Conservation (phyloP, 2,113 vertebrate species). For the Pseudorasbora parva region DNA sequence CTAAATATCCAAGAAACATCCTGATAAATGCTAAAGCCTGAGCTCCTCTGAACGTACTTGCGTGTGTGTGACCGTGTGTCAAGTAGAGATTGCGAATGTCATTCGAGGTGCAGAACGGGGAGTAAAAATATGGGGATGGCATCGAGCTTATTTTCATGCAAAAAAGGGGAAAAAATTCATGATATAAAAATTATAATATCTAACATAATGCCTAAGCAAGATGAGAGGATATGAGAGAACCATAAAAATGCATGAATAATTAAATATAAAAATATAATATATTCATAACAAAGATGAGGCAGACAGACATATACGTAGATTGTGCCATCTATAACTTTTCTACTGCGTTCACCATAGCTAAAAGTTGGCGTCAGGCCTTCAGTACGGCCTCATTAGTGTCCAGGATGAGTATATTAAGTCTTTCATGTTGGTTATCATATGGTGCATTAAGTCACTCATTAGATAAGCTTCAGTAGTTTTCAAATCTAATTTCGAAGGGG, state of each 20-base stretch:
- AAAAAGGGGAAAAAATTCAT: not conserved
- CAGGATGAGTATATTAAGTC: slow-evolving; percentile 69
- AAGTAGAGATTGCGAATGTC: slow-evolving; percentile 47
- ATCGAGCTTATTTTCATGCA: slow-evolving; percentile 15
- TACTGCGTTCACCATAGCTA: not conserved
- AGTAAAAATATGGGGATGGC: too few relatives aligned
- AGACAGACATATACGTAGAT: not conserved
- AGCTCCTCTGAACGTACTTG: slow-evolving; percentile 60
- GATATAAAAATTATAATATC: not conserved
- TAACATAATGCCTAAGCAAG: not conserved
- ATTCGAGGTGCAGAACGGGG: slow-evolving; percentile 42
- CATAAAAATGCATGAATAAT: not conserved
- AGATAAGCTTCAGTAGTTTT: slow-evolving; percentile 68
- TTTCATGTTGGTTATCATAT: slow-evolving; percentile 72
- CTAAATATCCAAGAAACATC: slow-evolving; percentile 59
- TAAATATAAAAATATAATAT: not conserved
- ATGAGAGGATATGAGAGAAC: not conserved
- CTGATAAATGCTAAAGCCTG: slow-evolving; percentile 53
- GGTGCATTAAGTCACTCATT: slow-evolving; percentile 69
- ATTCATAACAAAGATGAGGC: not conserved
- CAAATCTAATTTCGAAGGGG: slow-evolving; percentile 70
- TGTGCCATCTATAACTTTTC: not conserved
- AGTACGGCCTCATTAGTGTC: slow-evolving; percentile 38
- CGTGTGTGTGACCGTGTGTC: too few relatives aligned
- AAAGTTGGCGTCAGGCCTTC: slow-evolving; percentile 1